phyloP scores from a whole-genome alignment of 2,113 vertebrate genomes.

The Clarias batrachus region DNA sequence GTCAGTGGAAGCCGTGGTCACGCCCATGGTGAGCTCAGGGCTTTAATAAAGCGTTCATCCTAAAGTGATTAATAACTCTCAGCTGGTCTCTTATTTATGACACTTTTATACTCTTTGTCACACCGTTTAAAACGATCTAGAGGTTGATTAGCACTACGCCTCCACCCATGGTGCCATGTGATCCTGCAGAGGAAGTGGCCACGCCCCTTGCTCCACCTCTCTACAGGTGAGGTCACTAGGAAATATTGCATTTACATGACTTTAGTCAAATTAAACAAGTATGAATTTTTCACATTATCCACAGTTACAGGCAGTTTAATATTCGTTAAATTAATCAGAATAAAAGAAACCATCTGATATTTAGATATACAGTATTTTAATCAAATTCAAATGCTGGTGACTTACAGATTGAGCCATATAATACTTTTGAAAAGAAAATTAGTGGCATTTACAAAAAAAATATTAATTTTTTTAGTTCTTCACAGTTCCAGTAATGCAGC shows the following conservation, averaged over 20 bases:
- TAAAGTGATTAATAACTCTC: background rate
- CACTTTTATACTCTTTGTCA: background rate
- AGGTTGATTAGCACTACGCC: constrained; percentile 54
- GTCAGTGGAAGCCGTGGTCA: constrained; percentile 73
- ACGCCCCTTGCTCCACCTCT: constrained; percentile 59
- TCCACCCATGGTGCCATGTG: constrained; percentile 48
- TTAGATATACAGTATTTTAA: background rate
- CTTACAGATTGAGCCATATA: too few relatives aligned
- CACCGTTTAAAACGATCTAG: constrained; percentile 46
- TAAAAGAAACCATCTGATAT: too few relatives aligned
- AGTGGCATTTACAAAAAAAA: too few relatives aligned
- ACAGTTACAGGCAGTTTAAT: background rate
- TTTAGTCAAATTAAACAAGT: too few relatives aligned
- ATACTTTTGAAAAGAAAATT: too few relatives aligned
- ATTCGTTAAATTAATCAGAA: background rate
- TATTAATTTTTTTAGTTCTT: too few relatives aligned
- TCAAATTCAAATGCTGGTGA: too few relatives aligned
- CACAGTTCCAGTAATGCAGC: too few relatives aligned
- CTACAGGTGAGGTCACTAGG: constrained; percentile 66
- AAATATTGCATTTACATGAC: too few relatives aligned
- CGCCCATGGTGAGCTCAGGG: constrained; percentile 68
- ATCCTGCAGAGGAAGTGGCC: constrained; percentile 47
- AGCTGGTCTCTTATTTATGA: background rate
- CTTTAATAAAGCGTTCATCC: background rate
- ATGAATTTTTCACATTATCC: background rate